These are phyloP conservation scores for Sclerodermus sp. DNA, from an alignment of 2,888 invertebrate genomes.

Conservation along the genomic window DNA sequence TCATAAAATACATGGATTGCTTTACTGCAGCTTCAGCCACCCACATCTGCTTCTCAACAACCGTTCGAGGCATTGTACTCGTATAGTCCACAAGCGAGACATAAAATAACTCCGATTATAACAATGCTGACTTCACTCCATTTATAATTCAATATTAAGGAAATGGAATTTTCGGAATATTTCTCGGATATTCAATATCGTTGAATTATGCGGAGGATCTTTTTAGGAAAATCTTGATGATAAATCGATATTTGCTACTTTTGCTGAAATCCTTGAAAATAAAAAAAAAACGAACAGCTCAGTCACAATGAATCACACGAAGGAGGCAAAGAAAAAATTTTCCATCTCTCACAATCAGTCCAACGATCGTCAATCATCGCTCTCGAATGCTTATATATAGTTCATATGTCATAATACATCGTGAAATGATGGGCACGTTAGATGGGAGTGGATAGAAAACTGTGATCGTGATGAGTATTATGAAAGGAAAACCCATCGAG, in stretches of 20 bases:
- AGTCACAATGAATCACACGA: slow-evolving; percentile 2
- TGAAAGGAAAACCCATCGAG: too few species aligned
- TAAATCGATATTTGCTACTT: too few species aligned
- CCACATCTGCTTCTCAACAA: slow-evolving; percentile 2
- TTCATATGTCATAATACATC: slow-evolving; percentile 16
- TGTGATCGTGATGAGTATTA: too few species aligned
- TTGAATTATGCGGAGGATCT: too few species aligned
- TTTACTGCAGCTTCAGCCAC: not conserved
- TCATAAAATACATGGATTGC: slow-evolving; percentile 28
- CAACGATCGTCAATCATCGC: slow-evolving; percentile 14
- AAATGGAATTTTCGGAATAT: not conserved
- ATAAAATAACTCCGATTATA: too few species aligned
- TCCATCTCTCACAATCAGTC: slow-evolving; percentile 6
- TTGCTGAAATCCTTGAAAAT: not conserved
- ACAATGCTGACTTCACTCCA: too few species aligned
- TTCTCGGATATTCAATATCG: not conserved
- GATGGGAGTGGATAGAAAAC: too few species aligned
- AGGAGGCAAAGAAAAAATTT: not conserved
- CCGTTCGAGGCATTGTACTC: too few species aligned
- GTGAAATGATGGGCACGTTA: slow-evolving; percentile 8
- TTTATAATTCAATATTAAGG: too few species aligned
- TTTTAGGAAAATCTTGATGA: too few species aligned
- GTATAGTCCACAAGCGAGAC: too few species aligned
- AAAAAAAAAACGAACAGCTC: slow-evolving; percentile 1
- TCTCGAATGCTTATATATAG: slow-evolving; percentile 5